Evolutionary conservation across 2,888 invertebrate species (phyloP).

Genomic region (Philonicus albiceps): DNA sequence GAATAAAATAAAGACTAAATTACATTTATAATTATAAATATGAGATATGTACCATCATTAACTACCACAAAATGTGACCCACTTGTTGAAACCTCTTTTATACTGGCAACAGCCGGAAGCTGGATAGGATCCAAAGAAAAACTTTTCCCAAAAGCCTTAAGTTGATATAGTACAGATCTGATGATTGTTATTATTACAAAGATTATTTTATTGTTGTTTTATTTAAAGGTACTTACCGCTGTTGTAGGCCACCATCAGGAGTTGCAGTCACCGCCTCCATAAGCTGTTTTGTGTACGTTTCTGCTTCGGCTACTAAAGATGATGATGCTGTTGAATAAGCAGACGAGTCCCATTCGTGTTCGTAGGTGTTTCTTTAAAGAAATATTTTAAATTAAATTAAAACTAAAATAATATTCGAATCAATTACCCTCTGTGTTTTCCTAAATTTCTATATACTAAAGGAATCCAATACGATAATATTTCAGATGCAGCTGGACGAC

Average conservation of each 20-base stretch:
- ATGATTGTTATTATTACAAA: background rate
- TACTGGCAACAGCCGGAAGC: constrained; percentile 66
- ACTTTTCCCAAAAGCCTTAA: constrained; percentile 65
- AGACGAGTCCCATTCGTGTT: constrained; percentile 54
- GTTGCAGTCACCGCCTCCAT: constrained; percentile 60
- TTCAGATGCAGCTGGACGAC: constrained; percentile 71
- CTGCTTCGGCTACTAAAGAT: constrained; percentile 54
- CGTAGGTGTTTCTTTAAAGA: constrained; percentile 56
- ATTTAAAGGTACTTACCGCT: constrained; percentile 52
- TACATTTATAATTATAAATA: background rate
- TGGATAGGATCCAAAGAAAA: constrained; percentile 66
- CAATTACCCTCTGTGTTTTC: constrained; percentile 60
- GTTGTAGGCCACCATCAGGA: constrained; percentile 58
- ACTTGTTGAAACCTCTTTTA: constrained; percentile 67
- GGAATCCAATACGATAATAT: constrained; percentile 67
- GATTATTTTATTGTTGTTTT: background rate
- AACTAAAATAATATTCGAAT: too few relatives aligned
- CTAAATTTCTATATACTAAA: constrained; percentile 62
- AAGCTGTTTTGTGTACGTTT: constrained; percentile 59
- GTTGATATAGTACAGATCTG: constrained; percentile 68
- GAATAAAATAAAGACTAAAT: constrained; percentile 32
- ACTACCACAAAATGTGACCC: constrained; percentile 68
- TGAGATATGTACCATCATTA: constrained; percentile 62
- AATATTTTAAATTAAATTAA: background rate
- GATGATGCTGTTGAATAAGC: constrained; percentile 48